A percentile compares a stretch with the other conserved stretches of the same genome.
These are phyloP conservation scores for Odontamblyopus lacepedii DNA, from an alignment of 2,797 vertebrate genomes.

Conservation along the genomic window DNA sequence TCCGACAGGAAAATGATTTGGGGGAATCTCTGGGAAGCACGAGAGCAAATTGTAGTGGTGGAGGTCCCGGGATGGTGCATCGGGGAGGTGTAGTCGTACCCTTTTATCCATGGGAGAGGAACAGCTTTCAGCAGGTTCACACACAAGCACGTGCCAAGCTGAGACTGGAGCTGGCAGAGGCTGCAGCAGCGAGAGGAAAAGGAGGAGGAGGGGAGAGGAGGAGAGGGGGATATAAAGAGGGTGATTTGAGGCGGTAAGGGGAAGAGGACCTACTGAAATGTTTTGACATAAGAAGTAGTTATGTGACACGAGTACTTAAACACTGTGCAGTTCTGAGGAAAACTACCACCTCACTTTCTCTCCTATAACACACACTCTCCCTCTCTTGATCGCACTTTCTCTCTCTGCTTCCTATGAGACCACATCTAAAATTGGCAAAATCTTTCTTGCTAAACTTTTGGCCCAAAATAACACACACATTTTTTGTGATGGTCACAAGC, in stretches of 20 bases:
- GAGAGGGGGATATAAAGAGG: conserved; percentile 57
- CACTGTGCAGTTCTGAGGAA: conserved; percentile 46
- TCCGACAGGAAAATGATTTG: conserved; percentile 35
- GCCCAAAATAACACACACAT: background rate
- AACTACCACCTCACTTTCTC: conserved; percentile 23
- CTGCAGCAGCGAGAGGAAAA: conserved; percentile 36
- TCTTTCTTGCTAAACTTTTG: background rate
- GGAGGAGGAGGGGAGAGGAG: conserved; percentile 20
- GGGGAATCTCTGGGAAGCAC: conserved; percentile 36
- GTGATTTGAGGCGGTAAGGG: conserved; percentile 61
- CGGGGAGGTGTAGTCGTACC: conserved; percentile 42
- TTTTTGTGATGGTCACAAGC: background rate
- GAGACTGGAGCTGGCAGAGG: conserved; percentile 50
- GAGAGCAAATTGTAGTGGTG: conserved; percentile 16
- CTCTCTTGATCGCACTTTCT: background rate
- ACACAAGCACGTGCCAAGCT: conserved; percentile 49
- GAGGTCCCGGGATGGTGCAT: conserved; percentile 29
- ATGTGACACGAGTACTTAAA: conserved; percentile 69
- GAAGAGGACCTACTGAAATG: conserved; percentile 60
- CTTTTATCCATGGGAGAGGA: conserved; percentile 47
- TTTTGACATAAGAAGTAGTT: conserved; percentile 68
- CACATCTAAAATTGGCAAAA: background rate
- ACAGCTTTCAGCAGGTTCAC: conserved; percentile 67
- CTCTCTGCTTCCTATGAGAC: background rate
- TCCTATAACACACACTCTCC: background rate